These are phyloP conservation scores for Sakesphorus luctuosus DNA, from an alignment of 2,113 vertebrate species.

Conservation along the genomic window DNA sequence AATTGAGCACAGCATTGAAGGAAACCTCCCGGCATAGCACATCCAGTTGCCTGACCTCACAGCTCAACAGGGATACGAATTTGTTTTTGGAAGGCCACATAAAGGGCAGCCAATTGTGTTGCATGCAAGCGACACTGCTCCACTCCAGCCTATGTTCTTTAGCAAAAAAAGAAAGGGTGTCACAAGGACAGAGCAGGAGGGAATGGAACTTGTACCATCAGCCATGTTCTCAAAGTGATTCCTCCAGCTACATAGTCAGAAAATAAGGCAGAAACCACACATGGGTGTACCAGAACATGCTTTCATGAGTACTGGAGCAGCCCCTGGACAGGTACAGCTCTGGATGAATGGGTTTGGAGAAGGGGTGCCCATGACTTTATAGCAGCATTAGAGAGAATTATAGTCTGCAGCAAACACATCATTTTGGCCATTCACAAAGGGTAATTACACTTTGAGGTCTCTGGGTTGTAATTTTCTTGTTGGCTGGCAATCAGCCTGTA, in stretches of 20 bases:
- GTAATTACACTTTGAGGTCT: constrained; percentile 17
- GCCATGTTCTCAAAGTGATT: neutral
- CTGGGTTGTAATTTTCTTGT: constrained; percentile 1
- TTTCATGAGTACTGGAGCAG: neutral
- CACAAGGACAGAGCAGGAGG: neutral
- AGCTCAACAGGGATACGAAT: neutral
- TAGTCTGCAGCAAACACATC: neutral
- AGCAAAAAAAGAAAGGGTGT: neutral
- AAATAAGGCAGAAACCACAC: neutral
- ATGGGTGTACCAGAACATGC: neutral
- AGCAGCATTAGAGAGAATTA: neutral
- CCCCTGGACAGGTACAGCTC: neutral
- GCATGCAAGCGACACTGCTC: neutral
- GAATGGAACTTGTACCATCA: neutral
- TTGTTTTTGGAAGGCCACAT: neutral
- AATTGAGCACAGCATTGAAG: neutral
- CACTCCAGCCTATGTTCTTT: neutral
- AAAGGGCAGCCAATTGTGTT: neutral
- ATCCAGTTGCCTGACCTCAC: neutral
- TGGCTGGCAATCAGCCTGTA: neutral
- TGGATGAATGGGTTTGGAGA: neutral
- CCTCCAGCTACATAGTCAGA: neutral
- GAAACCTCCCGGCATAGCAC: neutral
- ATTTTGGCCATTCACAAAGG: neutral
- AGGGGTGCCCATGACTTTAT: neutral